Evolutionary conservation across 2,888 invertebrate genomes (phyloP).

Genomic region (Conomelus anceps): DNA sequence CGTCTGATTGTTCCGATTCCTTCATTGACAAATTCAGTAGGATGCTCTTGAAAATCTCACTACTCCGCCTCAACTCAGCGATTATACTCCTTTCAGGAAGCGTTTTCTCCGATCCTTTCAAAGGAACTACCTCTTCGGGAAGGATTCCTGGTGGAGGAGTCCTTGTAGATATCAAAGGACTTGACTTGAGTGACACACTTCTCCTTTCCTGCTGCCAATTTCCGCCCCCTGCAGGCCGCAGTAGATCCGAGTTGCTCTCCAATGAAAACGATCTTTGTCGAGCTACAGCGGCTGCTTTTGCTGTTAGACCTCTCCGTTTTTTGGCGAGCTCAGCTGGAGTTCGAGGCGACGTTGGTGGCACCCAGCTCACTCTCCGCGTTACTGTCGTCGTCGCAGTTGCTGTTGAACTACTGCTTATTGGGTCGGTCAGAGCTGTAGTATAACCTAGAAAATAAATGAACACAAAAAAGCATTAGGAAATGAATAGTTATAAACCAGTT

Average conservation of each 20-base stretch:
- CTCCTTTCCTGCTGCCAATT: slow-evolving; percentile 38
- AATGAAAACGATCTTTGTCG: slow-evolving; percentile 40
- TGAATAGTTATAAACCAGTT: too few species aligned
- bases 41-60: slow-evolving; percentile 42
- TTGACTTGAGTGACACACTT: slow-evolving; percentile 40
- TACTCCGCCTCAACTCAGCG: slow-evolving; percentile 41
- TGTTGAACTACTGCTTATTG: neutral
- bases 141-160: slow-evolving; percentile 27
- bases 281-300: slow-evolving; percentile 22
- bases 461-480: too few species aligned
- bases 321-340: slow-evolving; percentile 23
- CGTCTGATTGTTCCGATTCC: slow-evolving; percentile 35
- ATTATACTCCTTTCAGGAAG: slow-evolving; percentile 40
- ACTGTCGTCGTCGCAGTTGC: neutral
- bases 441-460: neutral
- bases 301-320: slow-evolving; percentile 30
- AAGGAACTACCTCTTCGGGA: neutral
- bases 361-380: neutral
- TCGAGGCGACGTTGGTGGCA: slow-evolving; percentile 19
- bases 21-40: slow-evolving; percentile 41
- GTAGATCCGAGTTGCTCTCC: slow-evolving; percentile 38
- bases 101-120: slow-evolving; percentile 18
- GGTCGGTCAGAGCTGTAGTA: neutral
- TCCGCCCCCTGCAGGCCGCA: slow-evolving; percentile 30
- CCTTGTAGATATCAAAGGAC: slow-evolving; percentile 37